Percentiles rank a stretch among this genome's conserved stretches.
Evolutionary conservation across 1,140 invertebrate genomes (phyloP).

Genomic region (Scaptomyza hsui): DNA sequence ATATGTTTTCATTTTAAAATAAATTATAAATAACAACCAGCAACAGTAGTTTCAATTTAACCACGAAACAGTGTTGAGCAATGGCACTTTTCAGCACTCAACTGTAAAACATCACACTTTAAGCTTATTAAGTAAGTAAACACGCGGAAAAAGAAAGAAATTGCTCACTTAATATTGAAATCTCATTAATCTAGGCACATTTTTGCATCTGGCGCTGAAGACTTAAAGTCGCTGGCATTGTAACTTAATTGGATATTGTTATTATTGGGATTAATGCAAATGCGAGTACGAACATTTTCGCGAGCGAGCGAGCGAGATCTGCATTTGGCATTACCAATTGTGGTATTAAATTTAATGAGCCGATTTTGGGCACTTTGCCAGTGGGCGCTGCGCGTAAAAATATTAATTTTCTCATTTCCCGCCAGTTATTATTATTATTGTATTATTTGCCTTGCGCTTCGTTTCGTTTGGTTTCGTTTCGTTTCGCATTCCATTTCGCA

Average conservation of each 20-base stretch:
- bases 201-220: background rate
- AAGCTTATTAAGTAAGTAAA: background rate
- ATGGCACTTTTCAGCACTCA: too few relatives aligned
- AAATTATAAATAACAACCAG: too few relatives aligned
- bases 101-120: too few relatives aligned
- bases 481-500: conserved; percentile 27
- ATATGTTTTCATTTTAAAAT: conserved; percentile 7
- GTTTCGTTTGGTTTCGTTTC: conserved; percentile 32
- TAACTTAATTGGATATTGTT: conserved; percentile 23
- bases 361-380: conserved; percentile 31
- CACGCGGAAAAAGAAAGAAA: background rate
- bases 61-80: too few relatives aligned
- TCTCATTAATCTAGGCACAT: background rate
- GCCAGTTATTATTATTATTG: conserved; percentile 53
- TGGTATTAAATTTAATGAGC: conserved; percentile 47
- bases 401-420: conserved; percentile 76
- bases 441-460: conserved; percentile 47
- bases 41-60: too few relatives aligned
- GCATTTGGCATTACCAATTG: conserved; percentile 28
- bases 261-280: conserved; percentile 24
- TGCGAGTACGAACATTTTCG: conserved; percentile 7
- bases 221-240: conserved; percentile 10
- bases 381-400: conserved; percentile 28
- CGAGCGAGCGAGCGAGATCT: too few relatives aligned
- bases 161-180: background rate